Evolutionary conservation across 2,888 invertebrate genomes (phyloP).

Genomic region (Ormia ochracea): DNA sequence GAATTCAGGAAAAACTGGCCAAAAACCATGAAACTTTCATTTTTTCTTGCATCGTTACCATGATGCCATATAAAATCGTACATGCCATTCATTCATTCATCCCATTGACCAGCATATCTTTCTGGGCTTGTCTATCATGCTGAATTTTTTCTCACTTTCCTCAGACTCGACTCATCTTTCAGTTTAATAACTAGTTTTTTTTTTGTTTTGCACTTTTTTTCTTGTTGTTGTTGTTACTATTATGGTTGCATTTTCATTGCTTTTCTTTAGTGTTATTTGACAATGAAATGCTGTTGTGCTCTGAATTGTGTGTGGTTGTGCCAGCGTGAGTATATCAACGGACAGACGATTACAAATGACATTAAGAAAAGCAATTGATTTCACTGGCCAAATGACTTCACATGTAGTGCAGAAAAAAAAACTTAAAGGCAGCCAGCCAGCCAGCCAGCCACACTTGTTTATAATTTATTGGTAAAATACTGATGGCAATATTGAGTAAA

Average conservation of each 20-base stretch:
- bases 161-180: constrained; percentile 8
- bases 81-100: constrained; percentile 19
- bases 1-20: constrained; percentile 25
- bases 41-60: constrained; percentile 28
- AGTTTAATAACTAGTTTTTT: constrained; percentile 21
- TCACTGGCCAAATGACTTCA: constrained; percentile 25
- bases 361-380: constrained; percentile 51
- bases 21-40: constrained; percentile 41
- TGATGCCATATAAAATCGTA: constrained; percentile 11
- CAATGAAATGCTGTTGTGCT: constrained; percentile 8
- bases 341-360: constrained; percentile 38
- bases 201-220: no score
- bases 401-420: neutral
- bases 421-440: neutral
- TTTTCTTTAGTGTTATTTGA: constrained; percentile 16
- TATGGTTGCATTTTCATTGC: neutral
- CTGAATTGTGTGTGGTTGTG: neutral
- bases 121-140: neutral
- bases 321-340: constrained; percentile 8
- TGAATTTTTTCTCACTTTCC: neutral
- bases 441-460: neutral
- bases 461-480: constrained; percentile 3
- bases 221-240: no score
- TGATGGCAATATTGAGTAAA: neutral
- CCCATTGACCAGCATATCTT: constrained; percentile 33